phyloP scores from a whole-genome alignment of 2,113 vertebrate species.

The Eidolon helvum region DNA sequence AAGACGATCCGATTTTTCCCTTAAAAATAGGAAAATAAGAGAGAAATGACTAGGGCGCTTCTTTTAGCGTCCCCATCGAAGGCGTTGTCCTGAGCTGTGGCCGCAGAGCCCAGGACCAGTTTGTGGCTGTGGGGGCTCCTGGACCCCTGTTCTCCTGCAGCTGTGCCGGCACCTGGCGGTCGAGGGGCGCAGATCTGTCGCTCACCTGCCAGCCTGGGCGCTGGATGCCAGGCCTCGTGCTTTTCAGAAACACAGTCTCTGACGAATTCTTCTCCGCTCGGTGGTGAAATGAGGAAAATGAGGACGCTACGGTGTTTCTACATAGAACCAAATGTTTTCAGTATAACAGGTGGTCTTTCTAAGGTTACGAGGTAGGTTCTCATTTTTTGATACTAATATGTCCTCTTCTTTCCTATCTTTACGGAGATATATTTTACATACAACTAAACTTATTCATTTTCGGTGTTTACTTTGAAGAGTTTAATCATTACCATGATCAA shows the following conservation, averaged over 20 bases:
- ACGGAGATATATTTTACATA: neutral
- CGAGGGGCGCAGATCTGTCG: neutral
- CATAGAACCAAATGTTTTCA: neutral
- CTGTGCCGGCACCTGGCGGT: rapidly evolving
- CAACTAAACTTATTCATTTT: neutral
- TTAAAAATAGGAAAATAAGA: neutral
- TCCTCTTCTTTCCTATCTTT: neutral
- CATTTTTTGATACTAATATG: neutral
- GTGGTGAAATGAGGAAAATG: neutral
- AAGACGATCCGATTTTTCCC: neutral
- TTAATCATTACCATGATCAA: neutral
- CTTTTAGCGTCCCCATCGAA: neutral
- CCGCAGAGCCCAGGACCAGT: rapidly evolving
- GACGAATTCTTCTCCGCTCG: neutral
- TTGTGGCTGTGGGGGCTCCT: rapidly evolving
- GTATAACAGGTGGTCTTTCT: neutral
- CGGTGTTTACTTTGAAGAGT: neutral
- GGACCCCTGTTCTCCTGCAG: neutral
- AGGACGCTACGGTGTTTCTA: neutral
- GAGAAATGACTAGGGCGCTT: neutral
- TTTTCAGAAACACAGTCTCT: neutral
- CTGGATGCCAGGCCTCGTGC: neutral
- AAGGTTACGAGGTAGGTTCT: neutral
- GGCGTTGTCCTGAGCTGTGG: neutral
- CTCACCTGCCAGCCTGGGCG: neutral